Percentiles rank a stretch among this genome's conserved stretches.
phyloP scores from a whole-genome alignment of 1,140 invertebrate genomes.

The Helicoverpa armigera region DNA sequence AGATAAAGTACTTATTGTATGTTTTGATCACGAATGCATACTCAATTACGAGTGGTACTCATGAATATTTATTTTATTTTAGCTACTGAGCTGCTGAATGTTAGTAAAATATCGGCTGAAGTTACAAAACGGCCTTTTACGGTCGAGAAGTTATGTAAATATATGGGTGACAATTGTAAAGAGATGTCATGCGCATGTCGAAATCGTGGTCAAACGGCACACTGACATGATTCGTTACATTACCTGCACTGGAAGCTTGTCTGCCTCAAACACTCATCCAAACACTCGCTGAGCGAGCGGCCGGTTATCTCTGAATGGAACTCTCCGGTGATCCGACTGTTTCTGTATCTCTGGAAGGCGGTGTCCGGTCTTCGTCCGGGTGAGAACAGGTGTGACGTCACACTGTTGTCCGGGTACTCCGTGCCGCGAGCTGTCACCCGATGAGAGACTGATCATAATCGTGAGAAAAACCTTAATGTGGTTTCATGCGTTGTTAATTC shows the following conservation, averaged over 20 bases:
- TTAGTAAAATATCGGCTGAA: slow-evolving; percentile 19
- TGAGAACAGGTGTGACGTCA: slow-evolving; percentile 93
- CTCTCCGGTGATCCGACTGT: slow-evolving; percentile 93
- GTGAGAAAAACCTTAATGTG: slow-evolving; percentile 81
- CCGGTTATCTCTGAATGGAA: slow-evolving; percentile 96
- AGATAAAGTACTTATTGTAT: neutral
- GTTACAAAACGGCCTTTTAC: slow-evolving; percentile 41
- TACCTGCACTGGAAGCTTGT: slow-evolving; percentile 94
- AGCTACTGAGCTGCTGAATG: neutral
- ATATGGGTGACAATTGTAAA: slow-evolving; percentile 42
- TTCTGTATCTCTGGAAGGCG: slow-evolving; percentile 95
- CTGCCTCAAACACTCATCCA: slow-evolving; percentile 95
- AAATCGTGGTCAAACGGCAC: slow-evolving; percentile 31
- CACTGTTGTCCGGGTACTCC: slow-evolving; percentile 94
- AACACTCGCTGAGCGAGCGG: slow-evolving; percentile 94
- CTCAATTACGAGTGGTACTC: neutral
- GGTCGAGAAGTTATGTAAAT: slow-evolving; percentile 43
- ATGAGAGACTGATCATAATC: slow-evolving; percentile 85
- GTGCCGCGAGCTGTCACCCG: slow-evolving; percentile 89
- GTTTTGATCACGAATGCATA: slow-evolving; percentile 25
- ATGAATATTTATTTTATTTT: slow-evolving; percentile 2
- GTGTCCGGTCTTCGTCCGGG: slow-evolving; percentile 93
- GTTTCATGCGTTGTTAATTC: slow-evolving; percentile 65
- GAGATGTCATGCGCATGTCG: slow-evolving; percentile 36
- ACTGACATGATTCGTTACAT: slow-evolving; percentile 28